Evolutionary conservation across 2,797 vertebrate species (phyloP), one percentile per base, ranked within the genome.

Genomic region (Gorsachius magnificus): DNA sequence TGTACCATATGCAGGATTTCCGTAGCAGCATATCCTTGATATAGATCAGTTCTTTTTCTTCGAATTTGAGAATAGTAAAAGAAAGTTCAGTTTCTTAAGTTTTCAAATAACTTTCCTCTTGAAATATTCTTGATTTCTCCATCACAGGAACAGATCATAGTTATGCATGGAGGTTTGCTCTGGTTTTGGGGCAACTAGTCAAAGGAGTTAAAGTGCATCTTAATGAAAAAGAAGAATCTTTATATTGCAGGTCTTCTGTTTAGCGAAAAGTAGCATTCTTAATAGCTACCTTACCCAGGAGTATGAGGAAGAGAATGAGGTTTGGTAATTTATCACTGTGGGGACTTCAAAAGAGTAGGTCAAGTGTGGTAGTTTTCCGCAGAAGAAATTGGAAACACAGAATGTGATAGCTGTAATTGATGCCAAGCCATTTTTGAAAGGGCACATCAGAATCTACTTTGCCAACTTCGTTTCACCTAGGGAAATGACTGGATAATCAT

Each of bases 391-490:
- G 50, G 75, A 65, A 82, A 21, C 20, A 6, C 36, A 19, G 65
- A 28, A 28, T 58, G 53, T 48, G 85, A 56, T 76, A 46, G 50
- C 33, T 90, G 56, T 58, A 85, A 81, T 50, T 85, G 88, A 76
- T 95, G 72, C 75, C 58, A 56, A 76, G 83, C 29, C 28, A 38
- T 86, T 96, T 96, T 88, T 91, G 65, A 95, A 95, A 90, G 88
- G 75, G 54, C 81, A 76, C 17, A 65, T 79, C 86, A 68, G 75
- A 90, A 83, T 89, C 68, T 95, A 35, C 83, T 96, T 87, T 60
- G 46, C 60, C 72, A 69, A 15, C 70, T 89, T 85, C 0, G 0
- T 71, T 83, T 90, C 83, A 89, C 35, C 16, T 35, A 19, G 78
- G 43, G 25, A 83, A 63, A 38, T 0, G 2, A 46, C 90, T 48